Base-by-base conservation (phyloP, 1,140 invertebrate species). In the Episyrphus balteatus region DNA sequence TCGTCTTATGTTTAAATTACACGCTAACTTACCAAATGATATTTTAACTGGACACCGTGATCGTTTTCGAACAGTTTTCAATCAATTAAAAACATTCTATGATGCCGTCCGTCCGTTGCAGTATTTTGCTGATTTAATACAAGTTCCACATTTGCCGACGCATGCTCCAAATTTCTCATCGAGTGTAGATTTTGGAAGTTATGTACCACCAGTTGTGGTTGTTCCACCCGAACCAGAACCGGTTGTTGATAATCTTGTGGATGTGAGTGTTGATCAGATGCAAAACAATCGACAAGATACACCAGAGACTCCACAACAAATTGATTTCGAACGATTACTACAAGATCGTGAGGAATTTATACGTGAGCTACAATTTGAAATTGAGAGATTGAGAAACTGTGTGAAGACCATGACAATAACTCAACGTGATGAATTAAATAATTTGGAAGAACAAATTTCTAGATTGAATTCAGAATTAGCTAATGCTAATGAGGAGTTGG, bases 111-210 rank as follows among this genome's bases (percentile, higher is more conserved):
- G 84, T 58, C 94, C 86, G 58, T 76, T 99, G 56, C 96, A 99
- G 69, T 99, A 98, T 75, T 99, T 98, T 69, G 91, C 93, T 66
- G 88, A 92, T 68, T 75, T 99, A 36, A 92, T 99, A 49, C 87
- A 89, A 47, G 85, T 99, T 56, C 94, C 95, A 11, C 76, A 83
- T 15, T 73, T 99, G 57, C 94, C 94, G 12, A 86, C 93, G 75
- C 84, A 88, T 57, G 91, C 93, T 52, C 95, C 95, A 6, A 98
- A 99, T 67, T 98, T 99, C 71, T 73, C 96, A 43, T 79, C 92
- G 49, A 88, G 92, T 70, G 82, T 91, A 32, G 93, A 98, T 62
- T 80, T 99, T 58, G 80, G 84, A 44, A 86, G 84, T 33, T 98
- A 99, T 62, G 83, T 93, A 18, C 91, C 93, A 18, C 94, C 93